A percentile compares a stretch with the other conserved stretches of the same genome.
phyloP scores from a whole-genome alignment of 2,888 invertebrate species.

The Hoplodrina blanda region DNA sequence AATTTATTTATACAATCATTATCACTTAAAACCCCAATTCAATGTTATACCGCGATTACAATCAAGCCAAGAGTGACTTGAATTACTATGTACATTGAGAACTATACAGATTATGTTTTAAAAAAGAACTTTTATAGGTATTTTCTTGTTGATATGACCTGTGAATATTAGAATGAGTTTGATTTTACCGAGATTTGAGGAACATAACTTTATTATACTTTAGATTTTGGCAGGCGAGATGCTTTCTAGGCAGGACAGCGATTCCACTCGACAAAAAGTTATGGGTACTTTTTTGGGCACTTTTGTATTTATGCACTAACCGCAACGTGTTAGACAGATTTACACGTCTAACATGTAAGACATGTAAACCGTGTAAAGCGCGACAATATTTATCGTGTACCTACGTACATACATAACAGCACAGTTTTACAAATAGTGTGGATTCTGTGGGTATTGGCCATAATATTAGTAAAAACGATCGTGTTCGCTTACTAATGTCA shows the following conservation, averaged over 20 bases:
- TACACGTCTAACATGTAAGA: background rate
- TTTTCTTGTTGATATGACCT: background rate
- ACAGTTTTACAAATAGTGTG: too few species aligned
- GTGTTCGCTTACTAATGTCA: background rate
- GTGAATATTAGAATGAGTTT: background rate
- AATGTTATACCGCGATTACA: background rate
- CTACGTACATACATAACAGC: background rate
- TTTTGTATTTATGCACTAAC: background rate
- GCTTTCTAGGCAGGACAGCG: slow-evolving; percentile 5
- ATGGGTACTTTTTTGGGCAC: background rate
- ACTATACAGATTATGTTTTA: background rate
- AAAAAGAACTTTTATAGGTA: slow-evolving; percentile 6
- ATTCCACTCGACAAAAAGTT: slow-evolving; percentile 9
- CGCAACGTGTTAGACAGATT: background rate
- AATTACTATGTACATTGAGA: background rate
- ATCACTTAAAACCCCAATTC: background rate
- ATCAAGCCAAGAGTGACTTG: background rate
- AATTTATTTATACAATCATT: slow-evolving; percentile 3
- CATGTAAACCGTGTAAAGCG: background rate
- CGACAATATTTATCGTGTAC: background rate
- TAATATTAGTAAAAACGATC: slow-evolving; percentile 18
- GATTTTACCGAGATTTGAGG: slow-evolving; percentile 39
- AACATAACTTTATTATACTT: slow-evolving; percentile 22
- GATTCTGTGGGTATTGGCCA: background rate
- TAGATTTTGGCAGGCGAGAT: slow-evolving; percentile 2